Conservation (phyloP, 2,113 vertebrate genomes). For the Cyprinodon tularosa region DNA sequence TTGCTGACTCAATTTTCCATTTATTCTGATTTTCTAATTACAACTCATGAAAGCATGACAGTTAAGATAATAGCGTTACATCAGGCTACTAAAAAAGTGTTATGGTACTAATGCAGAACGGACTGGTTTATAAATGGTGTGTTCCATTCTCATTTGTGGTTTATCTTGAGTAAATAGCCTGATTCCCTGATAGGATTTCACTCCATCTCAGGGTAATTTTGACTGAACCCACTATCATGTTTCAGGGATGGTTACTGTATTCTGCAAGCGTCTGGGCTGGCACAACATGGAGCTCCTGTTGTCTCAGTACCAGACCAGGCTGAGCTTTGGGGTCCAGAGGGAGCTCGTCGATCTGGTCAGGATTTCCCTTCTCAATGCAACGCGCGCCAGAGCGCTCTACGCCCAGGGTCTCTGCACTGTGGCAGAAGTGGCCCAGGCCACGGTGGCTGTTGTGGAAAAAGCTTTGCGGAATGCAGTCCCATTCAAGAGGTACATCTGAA, state of each 20-base stretch:
- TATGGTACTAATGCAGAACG: background rate
- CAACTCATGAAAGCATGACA: background rate
- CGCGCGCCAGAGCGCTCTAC: constrained; percentile 87
- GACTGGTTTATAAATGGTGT: no score
- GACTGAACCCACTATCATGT: background rate
- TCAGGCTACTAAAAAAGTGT: background rate
- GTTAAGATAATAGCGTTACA: background rate
- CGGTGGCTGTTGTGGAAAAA: constrained; percentile 82
- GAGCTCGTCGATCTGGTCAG: constrained; percentile 95
- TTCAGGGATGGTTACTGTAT: constrained; percentile 94
- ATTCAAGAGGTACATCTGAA: constrained; percentile 88
- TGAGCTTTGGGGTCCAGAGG: constrained; percentile 93
- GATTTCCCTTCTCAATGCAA: constrained; percentile 90
- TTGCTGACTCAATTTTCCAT: background rate
- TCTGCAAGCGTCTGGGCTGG: constrained; percentile 95
- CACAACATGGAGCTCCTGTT: constrained; percentile 96
- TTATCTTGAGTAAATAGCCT: background rate
- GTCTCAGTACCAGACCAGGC: constrained; percentile 94
- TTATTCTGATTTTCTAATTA: background rate
- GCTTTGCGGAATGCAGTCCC: constrained; percentile 88
- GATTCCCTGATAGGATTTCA: background rate
- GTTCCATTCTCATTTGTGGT: background rate
- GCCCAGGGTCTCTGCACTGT: constrained; percentile 87
- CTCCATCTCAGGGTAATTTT: background rate
- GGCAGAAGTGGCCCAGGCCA: constrained; percentile 89